phyloP scores from a whole-genome alignment of 2,888 invertebrate species.

The Tiliacea citrago region DNA sequence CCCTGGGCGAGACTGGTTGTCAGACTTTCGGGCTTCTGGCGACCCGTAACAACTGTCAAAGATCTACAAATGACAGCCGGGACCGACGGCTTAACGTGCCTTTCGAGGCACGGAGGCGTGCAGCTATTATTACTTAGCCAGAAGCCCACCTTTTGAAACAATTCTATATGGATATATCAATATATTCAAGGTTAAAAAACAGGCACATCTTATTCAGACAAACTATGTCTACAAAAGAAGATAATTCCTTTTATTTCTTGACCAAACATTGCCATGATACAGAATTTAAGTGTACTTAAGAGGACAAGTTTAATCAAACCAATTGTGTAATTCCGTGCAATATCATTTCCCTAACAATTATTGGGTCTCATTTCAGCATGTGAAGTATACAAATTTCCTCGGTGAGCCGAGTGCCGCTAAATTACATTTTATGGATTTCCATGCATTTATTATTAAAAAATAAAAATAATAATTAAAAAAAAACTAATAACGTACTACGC shows the following conservation, averaged over 20 bases:
- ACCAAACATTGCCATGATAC: slow-evolving; percentile 1
- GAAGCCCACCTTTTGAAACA: background rate
- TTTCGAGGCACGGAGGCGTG: too few species aligned
- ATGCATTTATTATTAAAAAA: slow-evolving; percentile 52
- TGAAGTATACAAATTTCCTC: slow-evolving; percentile 52
- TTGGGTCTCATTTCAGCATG: slow-evolving; percentile 37
- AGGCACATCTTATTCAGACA: background rate
- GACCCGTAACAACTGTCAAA: too few species aligned
- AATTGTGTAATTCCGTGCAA: slow-evolving; percentile 39
- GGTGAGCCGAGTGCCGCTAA: slow-evolving; percentile 29
- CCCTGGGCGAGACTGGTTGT: too few species aligned
- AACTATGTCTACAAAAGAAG: background rate
- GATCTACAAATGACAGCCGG: too few species aligned
- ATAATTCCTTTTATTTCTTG: background rate
- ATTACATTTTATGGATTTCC: slow-evolving; percentile 51
- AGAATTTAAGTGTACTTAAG: background rate
- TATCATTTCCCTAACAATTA: slow-evolving; percentile 42
- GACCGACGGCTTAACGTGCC: too few species aligned
- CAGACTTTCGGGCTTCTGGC: too few species aligned
- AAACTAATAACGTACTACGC: too few species aligned
- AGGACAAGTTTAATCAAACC: slow-evolving; percentile 35
- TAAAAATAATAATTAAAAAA: too few species aligned
- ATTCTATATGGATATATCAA: background rate
- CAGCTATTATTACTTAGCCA: too few species aligned
- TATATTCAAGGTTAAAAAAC: background rate